Evolutionary conservation across 2,113 vertebrate genomes (phyloP), one percentile per base, ranked within the genome.

Genomic region (Saccopteryx bilineata): DNA sequence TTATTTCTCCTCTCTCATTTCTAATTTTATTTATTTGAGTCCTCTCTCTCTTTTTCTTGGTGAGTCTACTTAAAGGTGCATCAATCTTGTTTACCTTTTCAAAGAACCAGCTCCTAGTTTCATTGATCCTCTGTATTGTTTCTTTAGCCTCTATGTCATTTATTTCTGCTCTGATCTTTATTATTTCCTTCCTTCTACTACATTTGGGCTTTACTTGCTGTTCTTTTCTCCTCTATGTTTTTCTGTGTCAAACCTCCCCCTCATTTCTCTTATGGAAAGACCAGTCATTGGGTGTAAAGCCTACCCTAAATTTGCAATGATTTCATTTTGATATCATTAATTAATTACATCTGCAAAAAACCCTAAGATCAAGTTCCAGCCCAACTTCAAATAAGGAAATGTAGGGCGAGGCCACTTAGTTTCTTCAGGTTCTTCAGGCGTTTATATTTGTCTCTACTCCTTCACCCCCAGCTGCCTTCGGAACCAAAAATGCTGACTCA

Each of bases 381-480:
- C 60, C 74, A 46, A 58, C 23, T 69, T 19, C 13, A 61, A 26
- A 13, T 82, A 9, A n/a, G 18, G 9, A 94, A 90, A 2, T 88
- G 6, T 69, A 54, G 39, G 0, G 5, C 52, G 31, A 68, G 48
- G 8, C 14, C 11, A 5, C 33, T 60, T n/a, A 23, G 48, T 72
- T 58, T 74, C 86, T 26, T 69, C 39, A 11, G 9, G 7, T 75
- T 48, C 19, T 61, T 87, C 1, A 7, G 5, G 2, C 3, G 6
- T 48, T 28, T 46, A 4, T 4, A 11, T 17, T 76, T 78, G 7
- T 69, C 13, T 76, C 5, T 0, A 28, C 5, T 54, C 13, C 9
- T n/a, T 2, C n/a, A 21, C 0, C 11, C 19, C 33, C 5, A 46
- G 7, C 28, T 26, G 7, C 17, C 1, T 7, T 52, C 9, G 7